Conservation (phyloP, 35 echinoderm and acorn worm genomes). For the Holothuria glaberrima region DNA sequence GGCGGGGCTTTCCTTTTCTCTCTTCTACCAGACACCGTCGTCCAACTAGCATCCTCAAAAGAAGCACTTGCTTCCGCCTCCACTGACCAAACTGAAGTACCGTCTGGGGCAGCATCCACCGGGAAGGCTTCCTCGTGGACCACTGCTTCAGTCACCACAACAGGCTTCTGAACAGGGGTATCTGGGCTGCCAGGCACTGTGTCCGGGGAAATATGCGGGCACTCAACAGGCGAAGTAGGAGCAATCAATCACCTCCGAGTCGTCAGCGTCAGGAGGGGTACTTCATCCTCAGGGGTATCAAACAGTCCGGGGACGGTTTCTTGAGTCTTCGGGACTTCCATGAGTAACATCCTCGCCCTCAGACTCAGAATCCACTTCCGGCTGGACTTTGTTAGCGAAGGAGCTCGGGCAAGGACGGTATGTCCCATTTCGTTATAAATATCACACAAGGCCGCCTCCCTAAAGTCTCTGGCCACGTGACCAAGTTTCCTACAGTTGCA, state of each 20-base stretch:
- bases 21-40: too few relatives aligned
- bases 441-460: neutral
- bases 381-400: slow-evolving; percentile 18
- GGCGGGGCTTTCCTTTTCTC: too few relatives aligned
- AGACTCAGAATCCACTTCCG: neutral
- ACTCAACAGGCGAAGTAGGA: neutral
- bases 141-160: too few relatives aligned
- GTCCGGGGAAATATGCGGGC: neutral
- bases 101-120: too few relatives aligned
- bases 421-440: slow-evolving; percentile 31
- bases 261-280: neutral
- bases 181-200: neutral
- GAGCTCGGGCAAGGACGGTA: neutral
- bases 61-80: too few relatives aligned
- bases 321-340: neutral
- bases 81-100: too few relatives aligned
- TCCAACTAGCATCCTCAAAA: too few relatives aligned
- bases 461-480: neutral
- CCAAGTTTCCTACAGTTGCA: neutral
- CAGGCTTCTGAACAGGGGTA: too few relatives aligned
- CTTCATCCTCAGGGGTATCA: neutral
- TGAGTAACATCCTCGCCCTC: neutral
- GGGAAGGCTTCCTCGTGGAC: too few relatives aligned
- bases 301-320: neutral
- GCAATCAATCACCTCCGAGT: neutral